Evolutionary conservation across 1,140 invertebrate species (phyloP).

Genomic region (Hormaphis cornu): DNA sequence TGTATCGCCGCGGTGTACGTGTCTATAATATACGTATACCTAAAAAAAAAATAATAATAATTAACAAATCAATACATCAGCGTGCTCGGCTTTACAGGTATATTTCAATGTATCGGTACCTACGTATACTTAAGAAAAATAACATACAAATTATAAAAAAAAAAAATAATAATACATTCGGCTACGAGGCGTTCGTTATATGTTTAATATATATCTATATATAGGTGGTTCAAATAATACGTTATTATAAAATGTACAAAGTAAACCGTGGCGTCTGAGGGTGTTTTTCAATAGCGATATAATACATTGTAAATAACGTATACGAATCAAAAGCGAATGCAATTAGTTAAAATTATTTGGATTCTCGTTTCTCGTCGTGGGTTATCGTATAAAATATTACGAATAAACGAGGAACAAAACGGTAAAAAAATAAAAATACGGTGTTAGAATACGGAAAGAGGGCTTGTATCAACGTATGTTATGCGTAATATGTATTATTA

Average conservation of each 20-base stretch:
- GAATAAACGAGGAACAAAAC: no score
- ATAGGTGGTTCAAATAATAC: no score
- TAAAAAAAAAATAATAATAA: no score
- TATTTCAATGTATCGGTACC: neutral
- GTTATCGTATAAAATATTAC: neutral
- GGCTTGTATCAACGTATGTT: no score
- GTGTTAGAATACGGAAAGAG: no score
- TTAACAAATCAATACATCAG: neutral
- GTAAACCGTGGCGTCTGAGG: neutral
- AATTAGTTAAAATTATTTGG: no score
- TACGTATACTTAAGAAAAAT: neutral
- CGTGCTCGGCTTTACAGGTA: constrained; percentile 25
- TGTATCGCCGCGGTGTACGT: constrained; percentile 11
- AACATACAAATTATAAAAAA: neutral
- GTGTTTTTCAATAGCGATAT: constrained; percentile 17
- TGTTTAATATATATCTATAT: no score
- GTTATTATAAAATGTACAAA: no score
- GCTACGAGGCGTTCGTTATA: constrained; percentile 15
- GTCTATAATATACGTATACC: no score
- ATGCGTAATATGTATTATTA: no score
- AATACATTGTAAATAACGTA: no score
- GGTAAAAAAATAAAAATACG: no score
- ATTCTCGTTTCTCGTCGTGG: constrained; percentile 14
- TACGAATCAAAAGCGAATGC: constrained; percentile 19
- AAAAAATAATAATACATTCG: neutral